Evolutionary conservation across 2,797 vertebrate species (phyloP).

Genomic region (Lepilemur ruficaudatus): DNA sequence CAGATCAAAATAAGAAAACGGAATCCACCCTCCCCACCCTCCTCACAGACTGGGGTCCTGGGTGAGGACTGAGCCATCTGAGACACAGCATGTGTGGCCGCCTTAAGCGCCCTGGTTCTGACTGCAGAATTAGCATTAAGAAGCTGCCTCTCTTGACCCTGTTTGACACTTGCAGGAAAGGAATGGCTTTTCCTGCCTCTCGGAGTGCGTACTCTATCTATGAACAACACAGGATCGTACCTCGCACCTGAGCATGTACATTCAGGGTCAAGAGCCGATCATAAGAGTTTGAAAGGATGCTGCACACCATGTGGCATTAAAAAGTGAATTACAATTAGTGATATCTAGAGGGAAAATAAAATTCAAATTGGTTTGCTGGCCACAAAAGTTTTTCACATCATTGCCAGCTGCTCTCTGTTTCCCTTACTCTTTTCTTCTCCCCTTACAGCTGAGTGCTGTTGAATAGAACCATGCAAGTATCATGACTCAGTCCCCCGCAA

Average conservation of each 20-base stretch:
- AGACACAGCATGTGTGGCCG: not conserved
- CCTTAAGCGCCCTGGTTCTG: not conserved
- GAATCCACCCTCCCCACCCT: not conserved
- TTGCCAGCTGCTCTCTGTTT: not conserved
- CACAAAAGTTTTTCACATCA: not conserved
- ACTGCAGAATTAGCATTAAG: not conserved
- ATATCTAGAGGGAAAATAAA: not conserved
- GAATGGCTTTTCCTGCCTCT: not conserved
- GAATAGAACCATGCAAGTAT: slow-evolving; percentile 37
- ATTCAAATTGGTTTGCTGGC: slow-evolving; percentile 8
- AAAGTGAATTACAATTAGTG: not conserved
- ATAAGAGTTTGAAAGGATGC: not conserved
- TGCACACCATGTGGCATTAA: not conserved
- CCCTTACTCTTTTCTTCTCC: not conserved
- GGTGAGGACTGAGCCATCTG: not conserved
- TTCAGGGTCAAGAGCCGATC: not conserved
- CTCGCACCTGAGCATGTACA: not conserved
- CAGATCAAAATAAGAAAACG: slow-evolving; percentile 8
- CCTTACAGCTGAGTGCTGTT: not conserved
- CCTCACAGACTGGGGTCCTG: not conserved
- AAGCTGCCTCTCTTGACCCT: not conserved
- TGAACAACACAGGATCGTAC: not conserved
- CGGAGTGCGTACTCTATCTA: not conserved
- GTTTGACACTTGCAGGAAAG: slow-evolving; percentile 19
- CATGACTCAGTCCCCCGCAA: slow-evolving; percentile 52